phyloP scores from a whole-genome alignment of 92 coral and sea anemone genomes.

The Phymanthus crucifer region DNA sequence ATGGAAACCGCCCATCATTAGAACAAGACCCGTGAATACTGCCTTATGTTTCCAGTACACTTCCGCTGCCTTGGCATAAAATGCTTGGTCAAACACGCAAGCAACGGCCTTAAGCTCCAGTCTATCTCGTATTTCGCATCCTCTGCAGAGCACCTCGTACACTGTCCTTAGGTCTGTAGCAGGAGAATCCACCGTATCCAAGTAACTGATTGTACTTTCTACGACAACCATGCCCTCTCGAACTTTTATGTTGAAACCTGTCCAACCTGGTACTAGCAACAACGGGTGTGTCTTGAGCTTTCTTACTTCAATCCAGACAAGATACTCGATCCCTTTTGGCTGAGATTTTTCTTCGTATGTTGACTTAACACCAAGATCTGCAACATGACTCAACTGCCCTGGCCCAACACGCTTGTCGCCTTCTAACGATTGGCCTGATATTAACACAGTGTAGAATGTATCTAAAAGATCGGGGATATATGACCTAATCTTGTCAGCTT shows the following conservation, averaged over 20 bases:
- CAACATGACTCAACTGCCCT: slow-evolving; percentile 52
- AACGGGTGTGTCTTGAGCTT: slow-evolving; percentile 67
- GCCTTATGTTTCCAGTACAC: slow-evolving; percentile 61
- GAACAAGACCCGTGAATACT: slow-evolving; percentile 46
- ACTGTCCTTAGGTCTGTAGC: slow-evolving; percentile 71
- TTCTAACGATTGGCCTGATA: slow-evolving; percentile 51
- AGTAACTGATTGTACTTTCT: slow-evolving; percentile 63
- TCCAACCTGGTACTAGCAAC: slow-evolving; percentile 78
- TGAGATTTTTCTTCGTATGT: slow-evolving; percentile 51
- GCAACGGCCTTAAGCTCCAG: slow-evolving; percentile 56
- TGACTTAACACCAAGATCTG: slow-evolving; percentile 50
- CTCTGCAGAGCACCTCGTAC: slow-evolving; percentile 66
- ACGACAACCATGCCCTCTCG: slow-evolving; percentile 59
- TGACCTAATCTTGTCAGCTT: slow-evolving; percentile 1
- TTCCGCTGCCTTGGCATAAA: slow-evolving; percentile 72
- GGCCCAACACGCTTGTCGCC: slow-evolving; percentile 66
- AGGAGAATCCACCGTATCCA: slow-evolving; percentile 66
- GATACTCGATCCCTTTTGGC: slow-evolving; percentile 43
- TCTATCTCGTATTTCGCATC: slow-evolving; percentile 63
- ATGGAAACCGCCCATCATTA: slow-evolving; percentile 77
- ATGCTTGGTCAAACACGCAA: slow-evolving; percentile 73
- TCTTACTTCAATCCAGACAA: slow-evolving; percentile 71
- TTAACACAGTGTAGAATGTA: slow-evolving; percentile 42
- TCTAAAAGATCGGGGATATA: slow-evolving; percentile 51
- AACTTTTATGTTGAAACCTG: slow-evolving; percentile 67